Evolutionary conservation across 2,888 invertebrate species (phyloP), one percentile per base, ranked within the genome.

Genomic region (Selenia dentaria): DNA sequence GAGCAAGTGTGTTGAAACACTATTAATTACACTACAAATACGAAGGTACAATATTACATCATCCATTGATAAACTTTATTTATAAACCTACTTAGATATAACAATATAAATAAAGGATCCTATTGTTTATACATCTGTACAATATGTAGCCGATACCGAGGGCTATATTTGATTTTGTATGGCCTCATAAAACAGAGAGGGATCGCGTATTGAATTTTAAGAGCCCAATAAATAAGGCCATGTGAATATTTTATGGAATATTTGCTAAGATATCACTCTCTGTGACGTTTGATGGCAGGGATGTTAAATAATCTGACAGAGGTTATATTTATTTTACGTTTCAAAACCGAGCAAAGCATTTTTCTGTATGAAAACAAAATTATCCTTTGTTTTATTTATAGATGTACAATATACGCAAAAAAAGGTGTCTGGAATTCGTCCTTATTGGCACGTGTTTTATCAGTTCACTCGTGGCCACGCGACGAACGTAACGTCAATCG

Each of bases 181-280:
- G 39, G 43, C 48, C 37, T 50, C 49, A 40, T 57, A 49, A 54
- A 59, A 48, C 11, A 45, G 33, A 47, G 29, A 28, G 22, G 39
- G 26, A 24, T 52, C 54, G 51, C 37, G 36, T 34, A 54, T 57
- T 59, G 59, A 65, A 69, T 69, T 60, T 45, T 37, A 51, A 57
- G 25, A 40, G 41, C n/a, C 26, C 22, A 32, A 51, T 54, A 51
- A 51, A 42, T 37, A 41, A 45, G 33, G 25, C 12, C 14, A 36
- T 40, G 22, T 25, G 35, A 41, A 38, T 50, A 46, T 40, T 46
- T 25, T 45, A 45, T 39, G 28, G 20, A 34, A 45, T 45, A 35
- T 35, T 29, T 24, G 24, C 22, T 24, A 37, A 37, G 38, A 44
- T 38, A 44, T 28, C 24, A 13, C 32, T 33, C 12, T n/a, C 3